Base-by-base conservation (phyloP, 1,140 invertebrate species). In the Bacillus rossius region DNA sequence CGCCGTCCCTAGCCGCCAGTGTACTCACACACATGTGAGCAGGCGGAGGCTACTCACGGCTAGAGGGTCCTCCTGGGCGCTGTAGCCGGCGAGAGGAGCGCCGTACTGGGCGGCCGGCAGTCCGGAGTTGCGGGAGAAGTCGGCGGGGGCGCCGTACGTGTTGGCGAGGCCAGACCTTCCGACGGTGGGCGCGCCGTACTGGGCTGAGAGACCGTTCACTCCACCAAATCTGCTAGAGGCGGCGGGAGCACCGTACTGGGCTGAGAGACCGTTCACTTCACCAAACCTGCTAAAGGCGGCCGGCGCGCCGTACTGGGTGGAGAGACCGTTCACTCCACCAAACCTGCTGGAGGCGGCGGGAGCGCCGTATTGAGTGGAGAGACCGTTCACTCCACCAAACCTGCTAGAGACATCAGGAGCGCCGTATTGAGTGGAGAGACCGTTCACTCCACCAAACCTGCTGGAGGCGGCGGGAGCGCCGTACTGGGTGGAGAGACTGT, bases 261-360 rank as follows among this genome's bases (percentile, higher is more conserved):
- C n/a, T n/a, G n/a, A n/a, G n/a, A n/a, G n/a, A n/a, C n/a, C n/a
- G n/a, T n/a, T n/a, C n/a, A n/a, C n/a, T n/a, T n/a, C n/a, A n/a
- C n/a, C n/a, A n/a, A n/a, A n/a, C n/a, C n/a, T n/a, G n/a, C n/a
- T n/a, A n/a, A n/a, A n/a, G n/a, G n/a, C n/a, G n/a, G n/a, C 26
- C 0, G 51, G 55, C 23, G 55, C 55, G 22, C 55, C 55, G 29
- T 57, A 57, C 34, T 57, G 55, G 13, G 45, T 47, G 8, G 55
- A 57, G 2, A 41, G 55, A 37, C 43, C 43, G 23, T 34, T 34
- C 10, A 47, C 10, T 17, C 48, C 48, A 10, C 23, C 48, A 19
- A 50, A 26, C n/a, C 26, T n/a, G 42, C 45, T 25, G 14, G 26
- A 50, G 8, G 25, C 48, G 26, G n/a, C 26, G 3, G 48, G 48